Conservation (phyloP, 2,888 invertebrate genomes). For the Limenitis camilla region DNA sequence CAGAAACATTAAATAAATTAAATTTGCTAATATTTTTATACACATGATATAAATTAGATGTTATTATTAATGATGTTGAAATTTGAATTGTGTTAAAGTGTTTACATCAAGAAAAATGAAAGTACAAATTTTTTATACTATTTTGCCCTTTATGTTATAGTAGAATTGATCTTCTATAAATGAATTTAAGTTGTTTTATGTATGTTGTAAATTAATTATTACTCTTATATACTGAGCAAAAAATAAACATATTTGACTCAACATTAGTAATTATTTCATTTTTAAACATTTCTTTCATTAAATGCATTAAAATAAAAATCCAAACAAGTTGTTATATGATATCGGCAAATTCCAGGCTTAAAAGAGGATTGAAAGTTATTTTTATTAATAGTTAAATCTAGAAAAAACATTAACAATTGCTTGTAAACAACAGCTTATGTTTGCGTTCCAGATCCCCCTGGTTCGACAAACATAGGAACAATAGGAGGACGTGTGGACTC, state of each 20-base stretch:
- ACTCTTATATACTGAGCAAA: conserved; percentile 14
- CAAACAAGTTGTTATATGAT: neutral
- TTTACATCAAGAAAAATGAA: neutral
- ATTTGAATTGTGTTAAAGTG: too few species aligned
- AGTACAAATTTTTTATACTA: conserved; percentile 12
- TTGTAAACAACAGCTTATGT: conserved; percentile 9
- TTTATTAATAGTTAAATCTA: neutral
- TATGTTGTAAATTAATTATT: conserved; percentile 16
- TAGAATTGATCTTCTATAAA: conserved; percentile 8
- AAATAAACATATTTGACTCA: conserved; percentile 22
- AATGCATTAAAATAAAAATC: neutral
- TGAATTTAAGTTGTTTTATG: conserved; percentile 15
- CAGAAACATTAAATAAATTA: too few species aligned
- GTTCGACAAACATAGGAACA: conserved; percentile 82
- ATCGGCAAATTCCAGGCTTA: neutral
- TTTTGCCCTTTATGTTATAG: conserved; percentile 15
- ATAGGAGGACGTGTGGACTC: conserved; percentile 58
- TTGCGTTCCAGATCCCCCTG: conserved; percentile 65
- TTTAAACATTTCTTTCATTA: conserved; percentile 9
- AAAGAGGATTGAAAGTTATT: neutral
- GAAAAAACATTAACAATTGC: too few species aligned
- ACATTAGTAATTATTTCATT: conserved; percentile 23
- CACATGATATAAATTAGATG: too few species aligned
- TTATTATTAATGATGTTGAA: too few species aligned
- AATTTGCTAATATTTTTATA: too few species aligned